These are phyloP conservation scores for Barnardius zonarius DNA, from an alignment of 2,113 vertebrate genomes.

Conservation along the genomic window DNA sequence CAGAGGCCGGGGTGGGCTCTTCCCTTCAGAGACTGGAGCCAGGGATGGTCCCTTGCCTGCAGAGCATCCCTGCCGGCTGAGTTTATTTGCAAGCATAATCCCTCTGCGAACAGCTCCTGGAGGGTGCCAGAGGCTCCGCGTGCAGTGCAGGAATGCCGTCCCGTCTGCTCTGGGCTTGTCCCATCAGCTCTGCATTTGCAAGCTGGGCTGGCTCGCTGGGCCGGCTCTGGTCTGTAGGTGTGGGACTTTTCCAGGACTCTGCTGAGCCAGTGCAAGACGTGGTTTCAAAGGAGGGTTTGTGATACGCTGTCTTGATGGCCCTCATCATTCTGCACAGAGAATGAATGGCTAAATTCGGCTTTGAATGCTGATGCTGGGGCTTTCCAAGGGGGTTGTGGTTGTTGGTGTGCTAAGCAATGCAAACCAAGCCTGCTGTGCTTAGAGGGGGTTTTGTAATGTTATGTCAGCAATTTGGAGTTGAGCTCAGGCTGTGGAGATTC, in stretches of 20 bases:
- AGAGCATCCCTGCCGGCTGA: not conserved
- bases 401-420: not conserved
- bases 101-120: not conserved
- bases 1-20: not conserved
- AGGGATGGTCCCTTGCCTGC: not conserved
- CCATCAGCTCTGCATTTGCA: constrained; percentile 44
- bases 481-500: not conserved
- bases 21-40: not conserved
- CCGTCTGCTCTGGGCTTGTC: constrained; percentile 17
- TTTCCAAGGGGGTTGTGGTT: not conserved
- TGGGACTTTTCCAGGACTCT: not conserved
- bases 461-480: not conserved
- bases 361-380: not conserved
- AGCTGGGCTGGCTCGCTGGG: constrained; percentile 15
- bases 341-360: not conserved
- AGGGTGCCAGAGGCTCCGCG: constrained; percentile 22
- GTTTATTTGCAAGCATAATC: constrained; percentile 14
- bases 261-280: not conserved
- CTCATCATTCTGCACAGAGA: not conserved
- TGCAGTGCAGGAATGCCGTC: not conserved
- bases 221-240: constrained; percentile 39
- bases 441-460: not conserved
- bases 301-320: not conserved
- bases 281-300: not conserved
- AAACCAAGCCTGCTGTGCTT: not conserved